Percentiles rank a stretch among this genome's conserved stretches.
These are phyloP conservation scores for Coleophora flavipennella DNA, from an alignment of 2,888 invertebrate species.

Conservation along the genomic window DNA sequence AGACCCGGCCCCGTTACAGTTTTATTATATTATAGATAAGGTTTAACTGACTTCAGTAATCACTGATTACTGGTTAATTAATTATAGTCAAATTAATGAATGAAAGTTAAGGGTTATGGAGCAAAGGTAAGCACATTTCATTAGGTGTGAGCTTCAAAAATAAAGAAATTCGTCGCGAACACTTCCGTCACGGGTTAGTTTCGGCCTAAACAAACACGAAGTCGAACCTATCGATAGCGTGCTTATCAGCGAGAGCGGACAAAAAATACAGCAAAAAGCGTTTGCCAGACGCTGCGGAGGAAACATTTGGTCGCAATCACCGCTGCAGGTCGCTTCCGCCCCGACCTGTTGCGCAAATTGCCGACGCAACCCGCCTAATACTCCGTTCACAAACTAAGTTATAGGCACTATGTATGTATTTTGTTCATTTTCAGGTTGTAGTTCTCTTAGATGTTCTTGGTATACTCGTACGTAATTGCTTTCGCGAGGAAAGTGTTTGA, in stretches of 20 bases:
- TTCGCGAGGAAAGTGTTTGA: too few species aligned
- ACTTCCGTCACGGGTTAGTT: slow-evolving; percentile 57
- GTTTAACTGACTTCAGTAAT: too few species aligned
- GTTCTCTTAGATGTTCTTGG: too few species aligned
- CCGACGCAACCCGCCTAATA: slow-evolving; percentile 10
- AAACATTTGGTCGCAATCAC: slow-evolving; percentile 72
- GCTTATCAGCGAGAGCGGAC: slow-evolving; percentile 56
- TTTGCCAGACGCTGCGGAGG: slow-evolving; percentile 55
- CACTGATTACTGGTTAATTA: too few species aligned
- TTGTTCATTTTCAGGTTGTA: too few species aligned
- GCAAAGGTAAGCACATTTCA: slow-evolving; percentile 7
- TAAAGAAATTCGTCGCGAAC: slow-evolving; percentile 28
- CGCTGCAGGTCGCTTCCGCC: slow-evolving; percentile 70
- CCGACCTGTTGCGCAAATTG: slow-evolving; percentile 71
- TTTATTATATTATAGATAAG: too few species aligned
- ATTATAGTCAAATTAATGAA: too few species aligned
- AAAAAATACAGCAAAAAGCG: slow-evolving; percentile 63
- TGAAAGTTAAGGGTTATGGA: neutral
- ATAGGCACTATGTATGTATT: too few species aligned
- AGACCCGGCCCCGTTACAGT: too few species aligned
- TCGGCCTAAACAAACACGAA: slow-evolving; percentile 61
- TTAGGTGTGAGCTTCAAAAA: slow-evolving; percentile 5
- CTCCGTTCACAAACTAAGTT: too few species aligned
- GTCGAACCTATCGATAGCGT: slow-evolving; percentile 66
- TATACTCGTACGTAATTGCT: too few species aligned